Percentiles rank a stretch among this genome's conserved stretches.
Evolutionary conservation across 2,888 invertebrate genomes (phyloP).

Genomic region (Hypomecis punctinalis): DNA sequence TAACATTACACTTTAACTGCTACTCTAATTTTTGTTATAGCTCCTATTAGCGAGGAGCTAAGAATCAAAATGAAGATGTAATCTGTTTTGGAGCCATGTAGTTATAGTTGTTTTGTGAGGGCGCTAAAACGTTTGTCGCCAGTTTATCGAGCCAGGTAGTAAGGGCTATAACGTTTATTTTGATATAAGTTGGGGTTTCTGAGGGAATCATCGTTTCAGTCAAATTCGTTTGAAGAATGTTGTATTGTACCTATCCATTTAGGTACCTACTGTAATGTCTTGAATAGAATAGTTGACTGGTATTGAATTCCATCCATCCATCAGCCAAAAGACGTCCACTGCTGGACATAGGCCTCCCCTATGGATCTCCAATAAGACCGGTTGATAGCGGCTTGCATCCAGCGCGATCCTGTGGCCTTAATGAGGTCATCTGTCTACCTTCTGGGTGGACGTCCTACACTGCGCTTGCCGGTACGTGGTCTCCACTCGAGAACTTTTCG

Average conservation of each 20-base stretch:
- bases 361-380: too few relatives aligned
- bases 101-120: constrained; percentile 7
- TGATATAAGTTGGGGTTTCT: constrained; percentile 12
- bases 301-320: too few relatives aligned
- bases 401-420: too few relatives aligned
- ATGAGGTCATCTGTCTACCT: too few relatives aligned
- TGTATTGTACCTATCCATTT: not conserved
- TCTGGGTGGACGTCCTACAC: too few relatives aligned
- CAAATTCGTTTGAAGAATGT: not conserved
- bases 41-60: not conserved
- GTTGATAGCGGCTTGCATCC: too few relatives aligned
- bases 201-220: not conserved
- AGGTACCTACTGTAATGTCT: too few relatives aligned
- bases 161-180: constrained; percentile 10
- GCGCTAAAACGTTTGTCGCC: constrained; percentile 33
- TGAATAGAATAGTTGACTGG: too few relatives aligned
- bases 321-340: too few relatives aligned
- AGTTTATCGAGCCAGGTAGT: constrained; percentile 30
- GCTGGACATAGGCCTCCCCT: too few relatives aligned
- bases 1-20: not conserved
- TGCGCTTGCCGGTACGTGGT: too few relatives aligned
- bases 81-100: not conserved
- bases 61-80: not conserved
- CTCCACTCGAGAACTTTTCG: too few relatives aligned
- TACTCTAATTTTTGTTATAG: not conserved